Evolutionary conservation across 1,140 invertebrate genomes (phyloP).

Genomic region (Orchesella cincta): DNA sequence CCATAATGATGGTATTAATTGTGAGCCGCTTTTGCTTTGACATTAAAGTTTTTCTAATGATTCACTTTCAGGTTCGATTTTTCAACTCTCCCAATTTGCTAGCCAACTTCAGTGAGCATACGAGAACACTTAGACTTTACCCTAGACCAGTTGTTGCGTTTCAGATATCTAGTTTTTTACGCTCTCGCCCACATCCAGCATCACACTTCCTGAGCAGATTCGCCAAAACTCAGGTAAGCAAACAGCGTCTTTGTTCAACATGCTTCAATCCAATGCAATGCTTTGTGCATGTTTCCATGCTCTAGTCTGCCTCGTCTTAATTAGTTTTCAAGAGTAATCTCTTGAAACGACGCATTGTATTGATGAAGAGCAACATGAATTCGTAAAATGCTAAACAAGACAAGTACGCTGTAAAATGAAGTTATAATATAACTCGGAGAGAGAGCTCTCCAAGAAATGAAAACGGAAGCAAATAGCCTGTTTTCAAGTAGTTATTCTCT

Average conservation of each 20-base stretch:
- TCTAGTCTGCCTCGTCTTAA: no score
- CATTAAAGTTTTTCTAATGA: background rate
- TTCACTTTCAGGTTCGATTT: constrained; percentile 74
- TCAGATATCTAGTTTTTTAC: constrained; percentile 95
- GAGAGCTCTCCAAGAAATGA: no score
- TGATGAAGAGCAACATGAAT: no score
- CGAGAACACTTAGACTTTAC: constrained; percentile 91
- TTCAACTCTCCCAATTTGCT: constrained; percentile 97
- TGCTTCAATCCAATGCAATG: background rate
- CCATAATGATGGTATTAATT: background rate
- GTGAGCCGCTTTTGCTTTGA: background rate
- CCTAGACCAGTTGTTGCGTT: constrained; percentile 98
- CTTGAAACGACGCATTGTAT: no score
- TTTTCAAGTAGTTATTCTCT: no score
- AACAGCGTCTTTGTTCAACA: constrained; percentile 12
- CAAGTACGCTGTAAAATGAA: no score
- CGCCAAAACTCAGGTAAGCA: constrained; percentile 77
- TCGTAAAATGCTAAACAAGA: no score
- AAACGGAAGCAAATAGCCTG: no score
- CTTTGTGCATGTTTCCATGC: no score
- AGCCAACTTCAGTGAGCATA: constrained; percentile 97
- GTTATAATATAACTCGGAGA: no score
- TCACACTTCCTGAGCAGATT: constrained; percentile 88
- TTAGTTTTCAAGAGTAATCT: no score
- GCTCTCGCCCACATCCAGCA: constrained; percentile 79